phyloP scores from a whole-genome alignment of 2,888 invertebrate genomes.

The Hypolimnas misippus region DNA sequence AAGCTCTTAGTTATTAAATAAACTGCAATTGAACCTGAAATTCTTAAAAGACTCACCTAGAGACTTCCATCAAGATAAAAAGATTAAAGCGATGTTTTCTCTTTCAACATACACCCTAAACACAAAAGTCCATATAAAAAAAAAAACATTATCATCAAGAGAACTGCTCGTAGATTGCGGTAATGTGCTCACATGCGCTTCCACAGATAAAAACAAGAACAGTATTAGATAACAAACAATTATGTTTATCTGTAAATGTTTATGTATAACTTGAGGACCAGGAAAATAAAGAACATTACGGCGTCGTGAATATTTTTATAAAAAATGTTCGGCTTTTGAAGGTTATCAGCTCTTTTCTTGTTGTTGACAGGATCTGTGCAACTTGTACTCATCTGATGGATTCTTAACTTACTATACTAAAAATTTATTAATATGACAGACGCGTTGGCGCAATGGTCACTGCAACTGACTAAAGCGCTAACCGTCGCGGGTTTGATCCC shows the following conservation, averaged over 20 bases:
- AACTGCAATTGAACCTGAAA: no score
- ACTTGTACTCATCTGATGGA: no score
- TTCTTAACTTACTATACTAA: no score
- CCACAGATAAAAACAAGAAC: slow-evolving; percentile 5
- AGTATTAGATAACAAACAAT: slow-evolving; percentile 3
- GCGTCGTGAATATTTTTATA: not conserved
- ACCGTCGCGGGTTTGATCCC: no score
- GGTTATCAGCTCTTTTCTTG: no score
- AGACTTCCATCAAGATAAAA: not conserved
- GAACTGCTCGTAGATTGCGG: slow-evolving; percentile 25
- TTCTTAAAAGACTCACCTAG: not conserved
- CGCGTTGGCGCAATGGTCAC: no score
- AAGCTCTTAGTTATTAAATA: no score
- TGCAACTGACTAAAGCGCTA: no score
- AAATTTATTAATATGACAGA: no score
- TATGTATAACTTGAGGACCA: not conserved
- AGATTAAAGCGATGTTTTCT: slow-evolving; percentile 9
- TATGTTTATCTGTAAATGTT: not conserved
- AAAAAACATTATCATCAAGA: slow-evolving; percentile 27
- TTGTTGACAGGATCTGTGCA: no score
- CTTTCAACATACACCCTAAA: slow-evolving; percentile 2
- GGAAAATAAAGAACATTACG: not conserved
- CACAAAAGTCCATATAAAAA: slow-evolving; percentile 23
- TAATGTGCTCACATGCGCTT: slow-evolving; percentile 14
- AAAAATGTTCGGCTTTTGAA: no score